phyloP scores from a whole-genome alignment of 1,140 invertebrate species.

The Drosophila azteca region DNA sequence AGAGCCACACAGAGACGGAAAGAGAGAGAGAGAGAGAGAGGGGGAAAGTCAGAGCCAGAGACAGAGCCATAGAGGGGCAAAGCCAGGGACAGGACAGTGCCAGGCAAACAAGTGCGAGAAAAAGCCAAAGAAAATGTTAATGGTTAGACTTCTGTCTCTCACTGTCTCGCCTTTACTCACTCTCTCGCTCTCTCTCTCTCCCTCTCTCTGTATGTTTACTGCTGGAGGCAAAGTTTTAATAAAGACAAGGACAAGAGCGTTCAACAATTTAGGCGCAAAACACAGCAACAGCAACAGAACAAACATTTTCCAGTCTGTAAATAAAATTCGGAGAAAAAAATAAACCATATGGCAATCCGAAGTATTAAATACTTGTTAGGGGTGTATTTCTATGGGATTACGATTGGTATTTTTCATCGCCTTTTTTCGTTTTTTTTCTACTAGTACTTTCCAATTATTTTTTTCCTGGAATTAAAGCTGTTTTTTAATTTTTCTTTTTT shows the following conservation, averaged over 20 bases:
- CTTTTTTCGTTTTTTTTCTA: no score
- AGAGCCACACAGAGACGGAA: conserved; percentile 2
- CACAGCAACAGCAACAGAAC: conserved; percentile 60
- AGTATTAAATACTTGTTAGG: no score
- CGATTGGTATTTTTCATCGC: no score
- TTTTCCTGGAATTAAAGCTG: no score
- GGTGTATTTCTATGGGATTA: no score
- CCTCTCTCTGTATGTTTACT: conserved; percentile 3
- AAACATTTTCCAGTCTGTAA: conserved; percentile 62
- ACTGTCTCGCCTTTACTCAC: background rate
- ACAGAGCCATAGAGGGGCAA: conserved; percentile 37
- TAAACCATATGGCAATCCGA: no score
- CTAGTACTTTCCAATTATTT: no score
- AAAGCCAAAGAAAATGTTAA: conserved; percentile 63
- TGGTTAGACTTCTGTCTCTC: conserved; percentile 37
- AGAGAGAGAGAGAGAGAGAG: background rate
- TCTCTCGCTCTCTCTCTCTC: conserved; percentile 6
- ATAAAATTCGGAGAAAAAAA: conserved; percentile 41
- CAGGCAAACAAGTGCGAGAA: conserved; percentile 48
- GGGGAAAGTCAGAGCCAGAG: conserved; percentile 40
- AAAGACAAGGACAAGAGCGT: conserved; percentile 74
- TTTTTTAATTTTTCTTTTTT: no score
- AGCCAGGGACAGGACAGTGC: conserved; percentile 36
- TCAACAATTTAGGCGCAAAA: conserved; percentile 67
- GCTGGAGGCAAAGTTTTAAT: conserved; percentile 68